phyloP scores from a whole-genome alignment of 2,888 invertebrate species.

The Corbicula japonica region DNA sequence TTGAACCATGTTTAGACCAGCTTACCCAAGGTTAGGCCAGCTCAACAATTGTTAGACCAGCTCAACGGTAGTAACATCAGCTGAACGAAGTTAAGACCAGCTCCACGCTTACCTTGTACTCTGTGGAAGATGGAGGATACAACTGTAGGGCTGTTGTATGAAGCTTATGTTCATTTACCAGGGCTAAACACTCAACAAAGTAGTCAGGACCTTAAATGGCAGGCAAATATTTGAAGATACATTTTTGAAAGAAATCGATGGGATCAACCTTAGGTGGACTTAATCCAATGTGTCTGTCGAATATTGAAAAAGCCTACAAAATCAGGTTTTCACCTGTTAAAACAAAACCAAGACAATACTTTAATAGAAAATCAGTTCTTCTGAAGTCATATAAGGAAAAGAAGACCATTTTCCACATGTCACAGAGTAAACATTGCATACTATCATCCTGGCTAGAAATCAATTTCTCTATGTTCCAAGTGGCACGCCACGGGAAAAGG shows the following conservation, averaged over 20 bases:
- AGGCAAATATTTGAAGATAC: too few relatives aligned
- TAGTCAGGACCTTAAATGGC: constrained; percentile 87
- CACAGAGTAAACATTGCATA: too few relatives aligned
- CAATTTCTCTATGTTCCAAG: too few relatives aligned
- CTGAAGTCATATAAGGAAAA: too few relatives aligned
- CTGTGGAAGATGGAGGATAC: constrained; percentile 85
- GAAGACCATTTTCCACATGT: too few relatives aligned
- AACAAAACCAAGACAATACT: not conserved
- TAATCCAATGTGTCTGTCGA: too few relatives aligned
- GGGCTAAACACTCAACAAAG: constrained; percentile 90
- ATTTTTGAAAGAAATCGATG: too few relatives aligned
- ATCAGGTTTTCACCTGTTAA: too few relatives aligned
- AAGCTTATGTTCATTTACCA: constrained; percentile 92
- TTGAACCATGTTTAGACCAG: not conserved
- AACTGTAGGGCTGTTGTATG: constrained; percentile 90
- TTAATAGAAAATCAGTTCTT: not conserved
- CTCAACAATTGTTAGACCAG: not conserved
- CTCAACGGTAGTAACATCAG: not conserved
- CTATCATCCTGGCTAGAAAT: too few relatives aligned
- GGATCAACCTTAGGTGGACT: too few relatives aligned
- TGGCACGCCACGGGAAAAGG: too few relatives aligned
- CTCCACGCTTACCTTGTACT: constrained; percentile 81
- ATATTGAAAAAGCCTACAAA: too few relatives aligned
- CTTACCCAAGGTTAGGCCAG: not conserved
- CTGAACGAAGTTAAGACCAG: not conserved